Evolutionary conservation across 2,888 invertebrate genomes (phyloP).

Genomic region (Bombylius major): DNA sequence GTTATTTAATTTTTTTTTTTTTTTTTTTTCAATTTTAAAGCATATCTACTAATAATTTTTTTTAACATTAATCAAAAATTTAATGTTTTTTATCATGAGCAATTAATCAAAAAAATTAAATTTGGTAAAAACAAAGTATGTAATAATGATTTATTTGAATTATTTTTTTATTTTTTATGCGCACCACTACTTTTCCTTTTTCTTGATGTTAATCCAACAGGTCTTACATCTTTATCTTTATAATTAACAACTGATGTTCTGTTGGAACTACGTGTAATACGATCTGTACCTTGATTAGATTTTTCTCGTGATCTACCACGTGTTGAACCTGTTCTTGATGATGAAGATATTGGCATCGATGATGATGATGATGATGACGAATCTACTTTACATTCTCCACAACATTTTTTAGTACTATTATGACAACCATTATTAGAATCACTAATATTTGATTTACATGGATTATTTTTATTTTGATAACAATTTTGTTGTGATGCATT

Average conservation of each 20-base stretch:
- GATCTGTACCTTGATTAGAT: not conserved
- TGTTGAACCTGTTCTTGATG: not conserved
- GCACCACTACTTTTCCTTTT: constrained; percentile 3
- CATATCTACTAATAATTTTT: too few relatives aligned
- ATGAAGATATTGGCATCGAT: not conserved
- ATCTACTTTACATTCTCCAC: not conserved
- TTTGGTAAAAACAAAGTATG: not conserved
- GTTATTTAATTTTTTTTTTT: too few relatives aligned
- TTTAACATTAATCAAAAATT: too few relatives aligned
- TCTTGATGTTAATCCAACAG: not conserved
- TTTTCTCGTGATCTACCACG: constrained; percentile 1
- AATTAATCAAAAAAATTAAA: not conserved
- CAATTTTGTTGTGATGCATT: not conserved
- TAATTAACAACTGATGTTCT: constrained; percentile 1
- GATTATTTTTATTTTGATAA: too few relatives aligned
- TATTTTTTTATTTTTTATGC: not conserved
- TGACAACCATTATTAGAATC: too few relatives aligned
- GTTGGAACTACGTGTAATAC: constrained; percentile 7
- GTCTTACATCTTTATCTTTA: constrained; percentile 1
- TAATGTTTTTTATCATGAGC: too few relatives aligned
- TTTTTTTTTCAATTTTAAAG: too few relatives aligned
- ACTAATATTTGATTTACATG: too few relatives aligned
- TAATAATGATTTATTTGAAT: too few relatives aligned
- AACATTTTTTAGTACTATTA: not conserved
- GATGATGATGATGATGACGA: not conserved